Percentiles rank a stretch among this genome's conserved stretches.
Conservation (phyloP, 2,888 invertebrate genomes). For the Pterostichus niger region DNA sequence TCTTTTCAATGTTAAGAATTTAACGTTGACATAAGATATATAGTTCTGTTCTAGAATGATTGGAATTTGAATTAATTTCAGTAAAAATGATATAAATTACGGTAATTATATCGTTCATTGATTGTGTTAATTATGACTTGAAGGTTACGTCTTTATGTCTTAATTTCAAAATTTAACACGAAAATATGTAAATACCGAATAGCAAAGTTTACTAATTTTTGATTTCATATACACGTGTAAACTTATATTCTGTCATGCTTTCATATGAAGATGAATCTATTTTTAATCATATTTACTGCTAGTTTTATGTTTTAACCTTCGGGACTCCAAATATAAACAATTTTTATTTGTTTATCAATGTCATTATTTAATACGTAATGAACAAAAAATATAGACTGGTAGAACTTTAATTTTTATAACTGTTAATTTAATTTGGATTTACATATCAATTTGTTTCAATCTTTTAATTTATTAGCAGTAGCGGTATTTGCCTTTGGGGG, state of each 20-base stretch:
- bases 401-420: too few species aligned
- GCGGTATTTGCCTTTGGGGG: too few species aligned
- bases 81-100: neutral
- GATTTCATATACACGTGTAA: neutral
- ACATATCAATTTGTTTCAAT: too few species aligned
- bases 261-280: neutral
- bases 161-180: too few species aligned
- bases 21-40: neutral
- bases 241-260: neutral
- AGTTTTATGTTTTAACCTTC: neutral
- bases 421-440: too few species aligned
- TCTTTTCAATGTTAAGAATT: too few species aligned
- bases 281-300: slow-evolving; percentile 11
- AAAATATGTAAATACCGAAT: neutral
- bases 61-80: neutral
- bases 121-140: neutral
- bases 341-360: neutral
- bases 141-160: neutral
- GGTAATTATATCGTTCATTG: neutral
- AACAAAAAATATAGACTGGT: too few species aligned
- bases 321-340: slow-evolving; percentile 10
- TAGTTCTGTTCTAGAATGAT: neutral
- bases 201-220: neutral
- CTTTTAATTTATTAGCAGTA: too few species aligned
- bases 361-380: neutral